phyloP scores from a whole-genome alignment of 1,140 invertebrate species.

The Macrocentrus cingulum region DNA sequence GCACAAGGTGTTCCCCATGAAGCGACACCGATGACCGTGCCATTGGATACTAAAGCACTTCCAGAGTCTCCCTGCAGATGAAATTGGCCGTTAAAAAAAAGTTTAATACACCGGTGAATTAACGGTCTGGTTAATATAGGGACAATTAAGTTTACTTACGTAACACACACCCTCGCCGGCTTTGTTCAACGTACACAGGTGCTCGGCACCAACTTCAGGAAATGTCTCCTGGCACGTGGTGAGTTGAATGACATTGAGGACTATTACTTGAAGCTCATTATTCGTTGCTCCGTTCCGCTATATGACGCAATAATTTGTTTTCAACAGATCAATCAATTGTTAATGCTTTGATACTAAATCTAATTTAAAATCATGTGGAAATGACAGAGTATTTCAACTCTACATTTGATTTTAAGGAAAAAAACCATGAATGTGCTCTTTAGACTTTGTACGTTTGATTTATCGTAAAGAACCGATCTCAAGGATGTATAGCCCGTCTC shows the following conservation, averaged over 20 bases:
- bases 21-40: constrained; percentile 57
- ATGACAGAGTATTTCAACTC: too few relatives aligned
- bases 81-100: constrained; percentile 16
- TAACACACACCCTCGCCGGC: constrained; percentile 23
- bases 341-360: too few relatives aligned
- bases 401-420: too few relatives aligned
- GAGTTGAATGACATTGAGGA: constrained; percentile 31
- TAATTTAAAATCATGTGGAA: too few relatives aligned
- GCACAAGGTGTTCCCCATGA: constrained; percentile 64
- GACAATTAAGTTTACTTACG: constrained; percentile 17
- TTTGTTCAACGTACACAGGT: constrained; percentile 23
- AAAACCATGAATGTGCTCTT: too few relatives aligned
- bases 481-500: too few relatives aligned
- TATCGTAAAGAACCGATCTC: too few relatives aligned
- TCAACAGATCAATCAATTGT: neutral
- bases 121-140: neutral
- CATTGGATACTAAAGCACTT: constrained; percentile 52
- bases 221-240: constrained; percentile 24
- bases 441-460: too few relatives aligned
- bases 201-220: constrained; percentile 18
- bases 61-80: constrained; percentile 55
- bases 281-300: constrained; percentile 24
- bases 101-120: too few relatives aligned
- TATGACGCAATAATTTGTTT: neutral
- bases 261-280: constrained; percentile 32